These are phyloP conservation scores for Peromyscus attwateri DNA, from an alignment of 2,797 vertebrate species.

Conservation along the genomic window DNA sequence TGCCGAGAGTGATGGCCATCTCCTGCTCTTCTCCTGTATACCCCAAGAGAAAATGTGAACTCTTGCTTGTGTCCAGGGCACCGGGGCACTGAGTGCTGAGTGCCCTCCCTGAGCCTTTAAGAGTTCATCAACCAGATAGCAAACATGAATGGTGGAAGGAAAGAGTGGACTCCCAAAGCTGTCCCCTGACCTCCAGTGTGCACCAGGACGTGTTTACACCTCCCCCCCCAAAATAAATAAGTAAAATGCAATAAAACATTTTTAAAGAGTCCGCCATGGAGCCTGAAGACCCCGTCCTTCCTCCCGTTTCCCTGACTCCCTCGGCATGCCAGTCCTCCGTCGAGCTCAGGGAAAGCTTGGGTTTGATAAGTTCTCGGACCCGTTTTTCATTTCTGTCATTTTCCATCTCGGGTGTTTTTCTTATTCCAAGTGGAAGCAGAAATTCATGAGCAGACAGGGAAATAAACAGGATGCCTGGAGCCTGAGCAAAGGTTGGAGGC, in stretches of 20 bases:
- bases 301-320: neutral
- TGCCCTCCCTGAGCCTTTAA: neutral
- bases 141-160: neutral
- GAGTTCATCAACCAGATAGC: no score
- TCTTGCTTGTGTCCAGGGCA: neutral
- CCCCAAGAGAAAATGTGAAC: neutral
- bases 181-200: neutral
- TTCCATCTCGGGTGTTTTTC: constrained; percentile 12
- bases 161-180: neutral
- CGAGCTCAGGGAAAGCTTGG: neutral
- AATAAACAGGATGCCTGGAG: constrained; percentile 60
- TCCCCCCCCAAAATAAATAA: neutral
- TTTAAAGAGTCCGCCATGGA: neutral
- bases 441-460: constrained; percentile 61
- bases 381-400: constrained; percentile 3
- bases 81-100: neutral
- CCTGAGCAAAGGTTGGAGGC: constrained; percentile 65
- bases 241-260: neutral
- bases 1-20: accelerated
- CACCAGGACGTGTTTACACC: no score
- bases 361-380: neutral
- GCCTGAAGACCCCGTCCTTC: neutral
- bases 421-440: constrained; percentile 56
- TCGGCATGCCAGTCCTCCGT: neutral
- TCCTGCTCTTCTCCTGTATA: neutral